Evolutionary conservation across 2,888 invertebrate genomes (phyloP), one percentile per base, ranked within the genome.

Genomic region (Zaprionus obscuricornis): DNA sequence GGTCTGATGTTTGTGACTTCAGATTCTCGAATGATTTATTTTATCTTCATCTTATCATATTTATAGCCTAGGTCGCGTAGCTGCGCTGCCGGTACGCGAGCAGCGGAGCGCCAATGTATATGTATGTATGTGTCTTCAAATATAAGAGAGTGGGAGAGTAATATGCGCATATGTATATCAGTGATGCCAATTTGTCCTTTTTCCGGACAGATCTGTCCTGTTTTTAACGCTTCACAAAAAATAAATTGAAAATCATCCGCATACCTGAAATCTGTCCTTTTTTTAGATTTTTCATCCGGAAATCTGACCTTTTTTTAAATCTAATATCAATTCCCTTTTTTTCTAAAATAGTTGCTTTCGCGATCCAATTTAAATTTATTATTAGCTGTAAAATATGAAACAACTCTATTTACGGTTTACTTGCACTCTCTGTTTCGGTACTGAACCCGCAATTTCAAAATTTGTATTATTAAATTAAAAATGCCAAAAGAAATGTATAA

Each of bases 141-240:
- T n/a, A n/a, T n/a, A n/a, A n/a, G n/a, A n/a, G n/a, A n/a, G n/a
- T n/a, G n/a, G n/a, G n/a, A n/a, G n/a, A n/a, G n/a, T n/a, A n/a
- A n/a, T 22, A 22, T 22, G 22, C 7, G 22, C 7, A 22, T 22
- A 22, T 5, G 22, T 22, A 22, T 29, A 37, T 4, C 20, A 37
- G 37, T 18, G 37, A 13, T 37, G 37, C 37, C 37, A 37, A 14
- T 34, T 34, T 14, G 16, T 11, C 34, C 34, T 34, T 34, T 37
- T 37, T 37, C 10, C 37, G 18, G 37, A 20, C 37, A 37, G 37
- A 37, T 37, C 18, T 37, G 37, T 37, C 37, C 37, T 37, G 17
- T 37, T 37, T 37, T 37, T 37, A 13, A 18, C 20, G 17, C 13
- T 20, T 37, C 14, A 17, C 6, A n/a, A 17, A 10, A 14, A 1